phyloP scores from a whole-genome alignment of 2,113 vertebrate species.

The Cisticola juncidis region DNA sequence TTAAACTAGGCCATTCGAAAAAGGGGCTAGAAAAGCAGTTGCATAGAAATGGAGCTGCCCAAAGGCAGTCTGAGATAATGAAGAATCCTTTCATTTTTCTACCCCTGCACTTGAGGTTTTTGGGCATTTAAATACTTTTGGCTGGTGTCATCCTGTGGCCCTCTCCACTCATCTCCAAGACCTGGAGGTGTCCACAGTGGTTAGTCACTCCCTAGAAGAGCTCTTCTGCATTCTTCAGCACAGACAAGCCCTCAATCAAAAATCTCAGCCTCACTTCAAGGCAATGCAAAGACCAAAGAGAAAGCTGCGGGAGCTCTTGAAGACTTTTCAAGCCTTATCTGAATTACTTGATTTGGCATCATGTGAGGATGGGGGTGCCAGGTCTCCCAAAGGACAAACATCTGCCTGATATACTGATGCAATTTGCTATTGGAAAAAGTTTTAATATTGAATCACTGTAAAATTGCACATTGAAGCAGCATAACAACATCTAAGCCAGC shows the following conservation, averaged over 20 bases:
- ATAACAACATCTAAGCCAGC: not conserved
- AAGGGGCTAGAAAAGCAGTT: not conserved
- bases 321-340: not conserved
- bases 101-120: not conserved
- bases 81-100: not conserved
- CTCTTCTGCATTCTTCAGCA: not conserved
- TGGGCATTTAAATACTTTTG: not conserved
- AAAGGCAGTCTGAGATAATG: not conserved
- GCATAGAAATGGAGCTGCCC: not conserved
- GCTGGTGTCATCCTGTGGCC: not conserved
- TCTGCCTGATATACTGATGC: not conserved
- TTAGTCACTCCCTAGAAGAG: not conserved
- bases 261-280: not conserved
- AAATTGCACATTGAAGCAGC: not conserved
- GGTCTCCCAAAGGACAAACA: not conserved
- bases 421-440: not conserved
- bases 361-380: not conserved
- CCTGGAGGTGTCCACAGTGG: not conserved
- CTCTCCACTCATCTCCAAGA: not conserved
- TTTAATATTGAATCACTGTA: not conserved
- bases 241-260: not conserved
- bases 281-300: not conserved
- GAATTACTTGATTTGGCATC: not conserved
- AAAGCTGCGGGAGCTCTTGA: not conserved
- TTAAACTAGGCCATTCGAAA: not conserved